Conservation (phyloP, 1,140 invertebrate genomes). For the Wiebesia pumilae region DNA sequence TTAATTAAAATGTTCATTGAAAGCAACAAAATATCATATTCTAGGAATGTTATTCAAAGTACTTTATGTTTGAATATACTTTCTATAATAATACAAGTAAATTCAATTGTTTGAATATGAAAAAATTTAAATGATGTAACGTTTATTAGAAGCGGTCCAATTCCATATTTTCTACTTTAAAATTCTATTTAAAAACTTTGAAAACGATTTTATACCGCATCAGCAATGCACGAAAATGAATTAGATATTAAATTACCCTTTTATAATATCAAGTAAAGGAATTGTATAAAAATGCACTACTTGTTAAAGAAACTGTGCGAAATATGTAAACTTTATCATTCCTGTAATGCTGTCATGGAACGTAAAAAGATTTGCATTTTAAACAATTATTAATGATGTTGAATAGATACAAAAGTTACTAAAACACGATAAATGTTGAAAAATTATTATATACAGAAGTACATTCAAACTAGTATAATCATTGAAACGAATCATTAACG, state of each 20-base stretch:
- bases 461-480: too few relatives aligned
- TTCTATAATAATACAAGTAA: too few relatives aligned
- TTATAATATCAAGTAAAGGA: background rate
- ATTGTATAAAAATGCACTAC: background rate
- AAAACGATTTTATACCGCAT: background rate
- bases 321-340: conserved; percentile 6
- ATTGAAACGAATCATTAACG: too few relatives aligned
- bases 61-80: too few relatives aligned
- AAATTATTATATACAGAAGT: background rate
- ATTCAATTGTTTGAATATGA: too few relatives aligned
- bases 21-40: too few relatives aligned
- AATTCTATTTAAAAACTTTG: too few relatives aligned
- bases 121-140: too few relatives aligned
- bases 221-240: background rate
- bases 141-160: too few relatives aligned
- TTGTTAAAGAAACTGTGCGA: background rate
- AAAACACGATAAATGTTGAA: background rate
- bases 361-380: background rate
- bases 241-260: background rate
- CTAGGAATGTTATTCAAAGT: too few relatives aligned
- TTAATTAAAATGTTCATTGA: too few relatives aligned
- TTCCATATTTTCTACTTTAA: too few relatives aligned
- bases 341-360: background rate
- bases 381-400: background rate
- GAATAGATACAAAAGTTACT: background rate